Evolutionary conservation across 2,797 vertebrate species (phyloP).

Genomic region (Argentina silus): DNA sequence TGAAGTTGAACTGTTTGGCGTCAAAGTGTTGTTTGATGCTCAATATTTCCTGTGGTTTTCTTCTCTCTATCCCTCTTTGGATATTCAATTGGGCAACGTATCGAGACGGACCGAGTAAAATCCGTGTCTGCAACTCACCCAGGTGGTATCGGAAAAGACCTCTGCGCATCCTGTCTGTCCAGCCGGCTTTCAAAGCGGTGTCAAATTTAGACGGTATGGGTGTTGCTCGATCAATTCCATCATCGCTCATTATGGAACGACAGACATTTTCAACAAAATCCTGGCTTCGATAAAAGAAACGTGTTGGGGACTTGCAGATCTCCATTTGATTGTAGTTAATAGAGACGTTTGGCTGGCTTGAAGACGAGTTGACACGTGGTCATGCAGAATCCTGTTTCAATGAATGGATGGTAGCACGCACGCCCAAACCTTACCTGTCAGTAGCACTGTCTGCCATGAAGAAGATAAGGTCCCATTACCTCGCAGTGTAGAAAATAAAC

Average conservation of each 20-base stretch:
- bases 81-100: conserved; percentile 90
- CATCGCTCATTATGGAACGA: neutral
- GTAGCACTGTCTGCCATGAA: too few species aligned
- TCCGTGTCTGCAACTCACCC: conserved; percentile 76
- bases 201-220: conserved; percentile 78
- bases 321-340: neutral
- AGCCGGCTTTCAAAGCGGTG: conserved; percentile 68
- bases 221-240: neutral
- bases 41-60: conserved; percentile 83
- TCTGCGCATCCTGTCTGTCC: conserved; percentile 81
- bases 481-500: too few species aligned
- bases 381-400: too few species aligned
- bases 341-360: neutral
- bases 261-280: conserved; percentile 74
- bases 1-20: conserved; percentile 86
- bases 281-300: conserved; percentile 75
- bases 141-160: conserved; percentile 88
- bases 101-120: conserved; percentile 76
- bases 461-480: too few species aligned
- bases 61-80: conserved; percentile 79
- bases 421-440: too few species aligned
- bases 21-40: conserved; percentile 86
- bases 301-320: neutral
- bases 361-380: too few species aligned
- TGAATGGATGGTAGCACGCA: too few species aligned